Evolutionary conservation across 35 echinoderm and acorn worm species (phyloP).

Genomic region (Holothuria glaberrima): DNA sequence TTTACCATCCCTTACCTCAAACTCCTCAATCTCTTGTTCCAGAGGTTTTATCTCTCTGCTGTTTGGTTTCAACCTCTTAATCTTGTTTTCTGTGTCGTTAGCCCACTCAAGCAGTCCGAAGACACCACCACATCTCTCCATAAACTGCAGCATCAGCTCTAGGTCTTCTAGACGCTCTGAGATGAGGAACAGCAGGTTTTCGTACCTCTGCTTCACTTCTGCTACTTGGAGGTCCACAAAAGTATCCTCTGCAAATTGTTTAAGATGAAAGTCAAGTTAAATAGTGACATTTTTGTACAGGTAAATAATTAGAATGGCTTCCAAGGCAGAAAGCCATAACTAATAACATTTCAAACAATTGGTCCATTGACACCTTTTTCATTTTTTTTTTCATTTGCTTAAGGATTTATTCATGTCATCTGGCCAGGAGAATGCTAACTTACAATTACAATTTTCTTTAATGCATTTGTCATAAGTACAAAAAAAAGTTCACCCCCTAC

Average conservation of each 20-base stretch:
- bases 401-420: no score
- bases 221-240: constrained; percentile 82
- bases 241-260: constrained; percentile 76
- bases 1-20: constrained; percentile 45
- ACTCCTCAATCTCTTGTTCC: constrained; percentile 79
- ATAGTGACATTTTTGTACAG: no score
- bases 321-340: no score
- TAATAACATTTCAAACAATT: no score
- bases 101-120: constrained; percentile 81
- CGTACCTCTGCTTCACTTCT: constrained; percentile 77
- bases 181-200: constrained; percentile 62
- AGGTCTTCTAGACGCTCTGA: constrained; percentile 80
- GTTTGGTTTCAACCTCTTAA: constrained; percentile 70
- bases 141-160: constrained; percentile 87
- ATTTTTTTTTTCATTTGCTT: no score
- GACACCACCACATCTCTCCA: constrained; percentile 88
- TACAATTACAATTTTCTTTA: background rate
- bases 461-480: no score
- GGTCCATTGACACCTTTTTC: no score
- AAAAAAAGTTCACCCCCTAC: no score
- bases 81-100: constrained; percentile 71
- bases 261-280: background rate
- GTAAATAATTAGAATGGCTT: no score
- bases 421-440: background rate
- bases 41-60: constrained; percentile 74